These are phyloP conservation scores for Pyrgilauda ruficollis DNA, from an alignment of 2,113 vertebrate species.

Conservation along the genomic window DNA sequence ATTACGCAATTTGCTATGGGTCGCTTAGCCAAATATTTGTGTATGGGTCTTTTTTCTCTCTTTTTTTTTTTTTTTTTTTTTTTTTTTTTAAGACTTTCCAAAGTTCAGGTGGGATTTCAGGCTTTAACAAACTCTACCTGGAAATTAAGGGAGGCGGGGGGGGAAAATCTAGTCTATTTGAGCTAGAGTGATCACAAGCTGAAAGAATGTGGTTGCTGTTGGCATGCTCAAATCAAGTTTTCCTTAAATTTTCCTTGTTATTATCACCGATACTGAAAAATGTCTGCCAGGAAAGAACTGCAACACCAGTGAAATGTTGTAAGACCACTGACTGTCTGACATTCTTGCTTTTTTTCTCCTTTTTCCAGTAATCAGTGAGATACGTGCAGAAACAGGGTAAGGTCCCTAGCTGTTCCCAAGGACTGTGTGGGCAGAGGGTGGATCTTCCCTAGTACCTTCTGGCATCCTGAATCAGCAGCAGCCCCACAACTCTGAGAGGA, in stretches of 20 bases:
- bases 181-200: slow-evolving; percentile 10
- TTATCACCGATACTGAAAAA: not conserved
- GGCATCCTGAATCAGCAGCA: not conserved
- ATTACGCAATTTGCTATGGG: slow-evolving; percentile 75
- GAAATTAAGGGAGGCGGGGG: slow-evolving; percentile 53
- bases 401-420: not conserved
- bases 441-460: not conserved
- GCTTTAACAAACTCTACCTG: slow-evolving; percentile 75
- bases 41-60: not conserved
- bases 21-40: slow-evolving; percentile 74
- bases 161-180: slow-evolving; percentile 11
- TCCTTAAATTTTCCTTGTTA: slow-evolving; percentile 43
- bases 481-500: not conserved
- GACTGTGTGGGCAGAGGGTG: not conserved
- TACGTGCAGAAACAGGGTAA: not conserved
- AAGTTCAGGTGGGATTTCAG: slow-evolving; percentile 75
- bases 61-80: not conserved
- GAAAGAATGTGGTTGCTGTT: slow-evolving; percentile 31
- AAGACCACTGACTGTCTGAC: not conserved
- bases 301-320: slow-evolving; percentile 7
- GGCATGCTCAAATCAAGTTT: slow-evolving; percentile 13
- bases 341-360: not conserved
- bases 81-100: slow-evolving; percentile 36
- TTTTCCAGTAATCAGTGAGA: not conserved
- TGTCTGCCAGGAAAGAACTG: slow-evolving; percentile 32